A percentile compares a stretch with the other conserved stretches of the same genome.
These are phyloP conservation scores for Clarias pachynema DNA, from an alignment of 2,797 vertebrate genomes.

Conservation along the genomic window DNA sequence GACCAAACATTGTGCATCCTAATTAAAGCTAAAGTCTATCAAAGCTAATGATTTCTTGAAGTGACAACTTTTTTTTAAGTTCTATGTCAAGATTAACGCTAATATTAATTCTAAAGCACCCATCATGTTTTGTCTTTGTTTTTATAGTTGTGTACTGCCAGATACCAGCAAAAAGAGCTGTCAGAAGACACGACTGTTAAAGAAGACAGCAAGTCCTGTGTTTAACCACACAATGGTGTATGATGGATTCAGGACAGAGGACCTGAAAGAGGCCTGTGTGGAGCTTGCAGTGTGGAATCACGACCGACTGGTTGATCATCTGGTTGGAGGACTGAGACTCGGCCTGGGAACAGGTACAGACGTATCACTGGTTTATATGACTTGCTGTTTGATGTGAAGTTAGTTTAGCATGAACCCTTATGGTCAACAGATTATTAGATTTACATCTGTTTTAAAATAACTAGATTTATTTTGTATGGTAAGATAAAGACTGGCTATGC, in stretches of 20 bases:
- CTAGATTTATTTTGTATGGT: not conserved
- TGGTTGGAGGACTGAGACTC: slow-evolving; percentile 90
- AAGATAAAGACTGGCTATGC: not conserved
- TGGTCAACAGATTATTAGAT: not conserved
- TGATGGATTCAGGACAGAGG: slow-evolving; percentile 87
- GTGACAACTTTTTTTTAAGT: not conserved
- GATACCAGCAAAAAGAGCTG: slow-evolving; percentile 95
- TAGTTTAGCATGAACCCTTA: not conserved
- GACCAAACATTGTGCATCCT: too few species aligned
- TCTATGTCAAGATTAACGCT: not conserved
- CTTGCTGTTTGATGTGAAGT: not conserved
- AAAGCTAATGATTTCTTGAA: too few species aligned
- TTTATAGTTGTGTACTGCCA: slow-evolving; percentile 87
- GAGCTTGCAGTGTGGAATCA: slow-evolving; percentile 96
- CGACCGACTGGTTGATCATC: slow-evolving; percentile 87
- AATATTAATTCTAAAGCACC: not conserved
- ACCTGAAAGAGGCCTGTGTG: slow-evolving; percentile 89
- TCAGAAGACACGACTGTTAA: slow-evolving; percentile 90
- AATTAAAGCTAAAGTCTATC: too few species aligned
- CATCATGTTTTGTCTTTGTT: not conserved
- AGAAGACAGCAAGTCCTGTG: slow-evolving; percentile 81
- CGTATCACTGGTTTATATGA: not conserved
- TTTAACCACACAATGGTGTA: slow-evolving; percentile 99
- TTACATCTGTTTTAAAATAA: not conserved
- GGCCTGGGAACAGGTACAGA: slow-evolving; percentile 86